phyloP scores from a whole-genome alignment of 2,113 vertebrate species.

The Hassar affinis region DNA sequence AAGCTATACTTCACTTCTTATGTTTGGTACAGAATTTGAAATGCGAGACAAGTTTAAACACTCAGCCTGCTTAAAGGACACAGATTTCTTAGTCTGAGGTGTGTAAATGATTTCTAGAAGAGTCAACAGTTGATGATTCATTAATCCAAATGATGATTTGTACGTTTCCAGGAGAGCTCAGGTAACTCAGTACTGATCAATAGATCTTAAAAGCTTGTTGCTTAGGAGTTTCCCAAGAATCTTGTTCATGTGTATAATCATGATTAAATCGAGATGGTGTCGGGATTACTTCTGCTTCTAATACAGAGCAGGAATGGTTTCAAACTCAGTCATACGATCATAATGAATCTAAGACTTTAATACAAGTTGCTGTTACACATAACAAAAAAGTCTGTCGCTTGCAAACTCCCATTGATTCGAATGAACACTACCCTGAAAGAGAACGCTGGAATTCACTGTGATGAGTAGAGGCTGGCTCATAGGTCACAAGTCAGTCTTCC shows the following conservation, averaged over 20 bases:
- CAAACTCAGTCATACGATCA: neutral
- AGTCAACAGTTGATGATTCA: conserved; percentile 53
- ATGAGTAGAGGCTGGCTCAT: conserved; percentile 32
- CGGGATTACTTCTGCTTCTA: neutral
- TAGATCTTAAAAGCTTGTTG: conserved; percentile 40
- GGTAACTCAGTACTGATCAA: conserved; percentile 32
- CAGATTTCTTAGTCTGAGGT: conserved; percentile 32
- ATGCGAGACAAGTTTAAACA: conserved; percentile 5
- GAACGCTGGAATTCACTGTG: conserved; percentile 5
- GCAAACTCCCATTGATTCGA: neutral
- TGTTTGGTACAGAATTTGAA: neutral
- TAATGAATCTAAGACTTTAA: conserved; percentile 18
- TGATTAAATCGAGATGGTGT: conserved; percentile 11
- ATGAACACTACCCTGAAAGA: conserved; percentile 23
- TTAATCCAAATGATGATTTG: conserved; percentile 50
- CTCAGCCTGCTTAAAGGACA: conserved; percentile 25
- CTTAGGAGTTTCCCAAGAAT: conserved; percentile 24
- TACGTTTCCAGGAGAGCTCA: conserved; percentile 46
- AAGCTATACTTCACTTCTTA: neutral
- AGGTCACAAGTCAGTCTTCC: conserved; percentile 19
- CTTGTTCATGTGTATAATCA: neutral
- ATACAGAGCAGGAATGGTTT: neutral
- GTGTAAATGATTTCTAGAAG: conserved; percentile 57
- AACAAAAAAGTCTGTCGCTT: neutral
- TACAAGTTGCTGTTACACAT: neutral